Base-by-base conservation (phyloP, 2,113 vertebrate species). In the Ia io region DNA sequence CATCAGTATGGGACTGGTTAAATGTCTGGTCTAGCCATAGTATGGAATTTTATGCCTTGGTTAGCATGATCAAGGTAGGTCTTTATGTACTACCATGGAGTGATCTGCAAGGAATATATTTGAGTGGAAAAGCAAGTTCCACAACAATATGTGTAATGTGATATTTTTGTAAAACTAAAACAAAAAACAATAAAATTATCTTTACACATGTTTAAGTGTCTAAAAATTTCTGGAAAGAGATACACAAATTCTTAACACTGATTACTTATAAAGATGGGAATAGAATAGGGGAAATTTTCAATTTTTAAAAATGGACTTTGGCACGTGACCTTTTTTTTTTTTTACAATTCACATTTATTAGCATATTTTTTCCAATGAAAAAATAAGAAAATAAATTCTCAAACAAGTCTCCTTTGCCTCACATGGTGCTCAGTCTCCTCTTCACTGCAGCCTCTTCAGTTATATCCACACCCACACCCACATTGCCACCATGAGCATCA, bases 1-100 rank as follows among this genome's bases (percentile, higher is more conserved):
- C 37, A 84, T 84, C 18, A 82, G 61, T 49, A 73, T 40, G n/a
- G 18, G n/a, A 44, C 30, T 71, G 17, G 42, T 65, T 93, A 70
- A 74, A 70, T 89, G 61, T 65, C 70, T 56, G 10, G 28, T 56
- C 91, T 44, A 89, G 69, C 7, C 32, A 42, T 71, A 65, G 25
- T 53, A 12, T 79, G 13, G 14, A 88, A 91, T 96, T 93, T 32
- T 77, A n/a, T 85, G n/a, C 49, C 44, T 95, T 80, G n/a, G 13
- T 70, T 80, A 77, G 59, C 92, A 84, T 93, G 51, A 69, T 85
- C 20, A 90, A 74, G 18, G 18, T 49, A 40, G 12, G 7, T 90
- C 40, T 80, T 89, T 11, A 78, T 49, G 37, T 30, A 37, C 42
- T 84, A 73, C 83, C 32, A 59, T 83, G 61, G 53, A 87, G 30